phyloP scores from a whole-genome alignment of 64 coral and sea anemone species.

The Dendronephthya gigantea region DNA sequence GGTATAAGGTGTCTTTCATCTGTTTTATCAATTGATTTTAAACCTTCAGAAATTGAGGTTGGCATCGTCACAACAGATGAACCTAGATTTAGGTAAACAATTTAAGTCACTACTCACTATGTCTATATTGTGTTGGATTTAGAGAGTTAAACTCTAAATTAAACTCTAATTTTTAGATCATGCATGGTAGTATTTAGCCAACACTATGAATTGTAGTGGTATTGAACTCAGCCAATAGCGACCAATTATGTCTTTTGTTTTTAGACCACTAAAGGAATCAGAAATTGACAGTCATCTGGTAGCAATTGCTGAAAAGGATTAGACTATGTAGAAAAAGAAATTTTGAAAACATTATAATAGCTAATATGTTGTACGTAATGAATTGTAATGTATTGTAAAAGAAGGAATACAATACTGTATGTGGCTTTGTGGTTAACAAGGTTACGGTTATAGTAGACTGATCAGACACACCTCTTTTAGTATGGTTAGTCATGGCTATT shows the following conservation, averaged over 20 bases:
- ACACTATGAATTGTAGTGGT: neutral
- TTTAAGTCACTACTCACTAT: too few relatives aligned
- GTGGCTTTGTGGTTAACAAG: neutral
- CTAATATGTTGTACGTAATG: neutral
- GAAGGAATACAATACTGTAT: too few relatives aligned
- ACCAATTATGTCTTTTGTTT: neutral
- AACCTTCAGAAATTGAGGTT: slow-evolving; percentile 98
- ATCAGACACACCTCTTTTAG: too few relatives aligned
- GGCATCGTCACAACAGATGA: slow-evolving; percentile 87
- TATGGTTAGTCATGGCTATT: too few relatives aligned
- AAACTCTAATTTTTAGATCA: neutral
- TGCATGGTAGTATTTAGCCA: too few relatives aligned
- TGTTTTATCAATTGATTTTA: slow-evolving; percentile 93
- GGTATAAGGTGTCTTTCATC: slow-evolving; percentile 88
- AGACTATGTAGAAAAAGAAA: neutral
- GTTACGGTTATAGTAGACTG: too few relatives aligned
- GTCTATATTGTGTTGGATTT: neutral
- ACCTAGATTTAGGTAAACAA: slow-evolving; percentile 67
- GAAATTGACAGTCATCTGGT: slow-evolving; percentile 94
- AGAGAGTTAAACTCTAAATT: neutral
- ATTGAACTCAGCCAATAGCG: neutral
- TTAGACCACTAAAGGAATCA: slow-evolving; percentile 70
- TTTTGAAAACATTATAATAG: neutral
- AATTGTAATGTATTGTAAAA: neutral
- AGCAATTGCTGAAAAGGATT: slow-evolving; percentile 88